phyloP scores from a whole-genome alignment of 2,797 vertebrate species.

The Euphonia xanthogaster region DNA sequence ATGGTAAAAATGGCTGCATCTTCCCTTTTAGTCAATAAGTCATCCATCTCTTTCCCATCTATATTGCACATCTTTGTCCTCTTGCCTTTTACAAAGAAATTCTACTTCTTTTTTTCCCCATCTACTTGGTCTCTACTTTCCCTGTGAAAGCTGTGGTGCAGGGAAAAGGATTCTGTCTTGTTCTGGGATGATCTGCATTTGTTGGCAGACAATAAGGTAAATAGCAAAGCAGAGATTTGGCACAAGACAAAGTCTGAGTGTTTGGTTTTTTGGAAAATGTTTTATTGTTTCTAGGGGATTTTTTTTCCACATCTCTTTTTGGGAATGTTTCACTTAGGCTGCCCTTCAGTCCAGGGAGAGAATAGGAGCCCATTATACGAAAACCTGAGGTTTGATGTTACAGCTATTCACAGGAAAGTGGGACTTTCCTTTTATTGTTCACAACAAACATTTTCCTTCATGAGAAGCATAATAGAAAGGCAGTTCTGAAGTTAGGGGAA shows the following conservation, averaged over 20 bases:
- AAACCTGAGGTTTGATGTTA: slow-evolving; percentile 28
- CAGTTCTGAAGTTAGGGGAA: neutral
- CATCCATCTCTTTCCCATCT: neutral
- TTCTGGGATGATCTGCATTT: slow-evolving; percentile 3
- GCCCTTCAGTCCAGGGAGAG: neutral
- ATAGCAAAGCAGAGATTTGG: slow-evolving; percentile 19
- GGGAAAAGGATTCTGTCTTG: slow-evolving; percentile 16
- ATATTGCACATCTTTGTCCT: neutral
- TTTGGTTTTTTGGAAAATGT: neutral
- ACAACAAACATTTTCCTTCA: slow-evolving; percentile 24
- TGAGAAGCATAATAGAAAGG: slow-evolving; percentile 1
- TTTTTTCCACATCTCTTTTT: neutral
- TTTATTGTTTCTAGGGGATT: slow-evolving; percentile 1
- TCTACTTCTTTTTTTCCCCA: neutral
- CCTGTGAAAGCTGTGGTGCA: neutral
- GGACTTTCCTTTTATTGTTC: slow-evolving; percentile 59
- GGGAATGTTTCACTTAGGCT: neutral
- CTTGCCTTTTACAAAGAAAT: neutral
- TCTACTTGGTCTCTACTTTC: neutral
- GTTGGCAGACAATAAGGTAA: slow-evolving; percentile 18
- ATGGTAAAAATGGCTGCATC: neutral
- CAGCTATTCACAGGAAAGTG: slow-evolving; percentile 24
- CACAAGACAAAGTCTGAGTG: neutral
- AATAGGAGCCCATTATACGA: neutral
- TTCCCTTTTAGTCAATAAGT: neutral